A percentile compares a stretch with the other conserved stretches of the same genome.
phyloP scores from a whole-genome alignment of 2,888 invertebrate species.

The Scaptomyza reducta region DNA sequence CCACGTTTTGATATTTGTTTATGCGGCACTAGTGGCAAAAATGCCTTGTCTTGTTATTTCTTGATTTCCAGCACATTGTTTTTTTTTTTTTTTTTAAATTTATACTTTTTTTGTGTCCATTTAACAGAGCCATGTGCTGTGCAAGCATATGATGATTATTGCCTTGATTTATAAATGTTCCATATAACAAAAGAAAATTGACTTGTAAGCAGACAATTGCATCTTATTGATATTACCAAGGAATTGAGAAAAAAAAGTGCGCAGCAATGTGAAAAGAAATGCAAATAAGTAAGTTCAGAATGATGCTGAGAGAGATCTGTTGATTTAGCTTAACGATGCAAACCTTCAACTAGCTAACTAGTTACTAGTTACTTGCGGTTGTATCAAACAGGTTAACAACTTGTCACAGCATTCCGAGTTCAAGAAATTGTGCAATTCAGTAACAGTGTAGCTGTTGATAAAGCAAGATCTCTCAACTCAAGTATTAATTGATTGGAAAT shows the following conservation, averaged over 20 bases:
- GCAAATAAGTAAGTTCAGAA: background rate
- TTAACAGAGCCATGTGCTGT: slow-evolving; percentile 48
- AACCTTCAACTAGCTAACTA: background rate
- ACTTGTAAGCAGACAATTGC: slow-evolving; percentile 31
- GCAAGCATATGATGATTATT: slow-evolving; percentile 65
- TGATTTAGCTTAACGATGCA: background rate
- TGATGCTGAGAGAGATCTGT: background rate
- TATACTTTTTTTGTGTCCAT: slow-evolving; percentile 5
- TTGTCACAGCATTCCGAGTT: background rate
- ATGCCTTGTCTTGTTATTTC: slow-evolving; percentile 28
- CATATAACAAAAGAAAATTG: slow-evolving; percentile 32
- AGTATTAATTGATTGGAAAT: background rate
- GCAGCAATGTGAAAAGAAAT: slow-evolving; percentile 5
- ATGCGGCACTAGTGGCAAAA: slow-evolving; percentile 30
- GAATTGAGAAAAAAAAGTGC: background rate
- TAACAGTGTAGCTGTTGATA: background rate
- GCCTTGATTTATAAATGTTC: slow-evolving; percentile 38
- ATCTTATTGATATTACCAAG: slow-evolving; percentile 20
- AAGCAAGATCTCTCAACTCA: slow-evolving; percentile 3
- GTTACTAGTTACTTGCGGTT: background rate
- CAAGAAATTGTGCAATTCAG: slow-evolving; percentile 1
- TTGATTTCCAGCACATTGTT: slow-evolving; percentile 26
- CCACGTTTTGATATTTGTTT: slow-evolving; percentile 61
- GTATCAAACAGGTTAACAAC: background rate
- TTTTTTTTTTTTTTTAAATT: slow-evolving; percentile 7